Conservation (phyloP, 2,888 invertebrate genomes). For the Hofmannophila pseudospretella region DNA sequence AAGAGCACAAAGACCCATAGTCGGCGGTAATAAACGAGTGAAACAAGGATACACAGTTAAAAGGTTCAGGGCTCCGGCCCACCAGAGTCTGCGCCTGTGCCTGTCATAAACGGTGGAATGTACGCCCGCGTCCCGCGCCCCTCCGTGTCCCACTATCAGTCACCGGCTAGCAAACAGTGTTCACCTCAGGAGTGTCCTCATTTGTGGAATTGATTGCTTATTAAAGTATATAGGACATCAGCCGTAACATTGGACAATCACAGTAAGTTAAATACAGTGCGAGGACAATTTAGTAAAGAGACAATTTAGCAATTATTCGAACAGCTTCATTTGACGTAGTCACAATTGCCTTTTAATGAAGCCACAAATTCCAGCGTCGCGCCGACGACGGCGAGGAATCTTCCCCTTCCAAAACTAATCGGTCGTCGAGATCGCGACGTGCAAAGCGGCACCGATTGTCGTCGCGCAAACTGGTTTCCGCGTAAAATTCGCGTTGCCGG, state of each 20-base stretch:
- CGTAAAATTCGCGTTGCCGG: slow-evolving; percentile 73
- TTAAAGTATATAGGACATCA: slow-evolving; percentile 7
- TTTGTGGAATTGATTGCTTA: slow-evolving; percentile 16
- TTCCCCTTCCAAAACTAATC: slow-evolving; percentile 23
- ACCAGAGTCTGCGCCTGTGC: slow-evolving; percentile 26
- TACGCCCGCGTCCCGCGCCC: slow-evolving; percentile 28
- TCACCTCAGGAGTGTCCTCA: slow-evolving; percentile 26
- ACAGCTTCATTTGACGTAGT: slow-evolving; percentile 7
- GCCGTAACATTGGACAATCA: slow-evolving; percentile 1
- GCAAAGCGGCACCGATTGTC: slow-evolving; percentile 51
- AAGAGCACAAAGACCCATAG: slow-evolving; percentile 23
- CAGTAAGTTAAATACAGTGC: background rate
- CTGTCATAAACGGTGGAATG: slow-evolving; percentile 54
- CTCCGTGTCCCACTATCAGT: slow-evolving; percentile 39
- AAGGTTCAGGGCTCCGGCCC: slow-evolving; percentile 32
- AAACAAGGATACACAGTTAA: slow-evolving; percentile 29
- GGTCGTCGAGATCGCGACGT: slow-evolving; percentile 35
- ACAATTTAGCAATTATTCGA: slow-evolving; percentile 9
- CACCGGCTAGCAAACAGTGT: slow-evolving; percentile 37
- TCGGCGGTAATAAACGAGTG: slow-evolving; percentile 24
- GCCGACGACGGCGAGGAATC: slow-evolving; percentile 3
- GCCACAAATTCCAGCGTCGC: background rate
- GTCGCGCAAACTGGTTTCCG: slow-evolving; percentile 67
- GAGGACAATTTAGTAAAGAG: background rate
- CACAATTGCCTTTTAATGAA: background rate